Conservation (phyloP, 2,113 vertebrate genomes). For the Cinclus mexicanus region DNA sequence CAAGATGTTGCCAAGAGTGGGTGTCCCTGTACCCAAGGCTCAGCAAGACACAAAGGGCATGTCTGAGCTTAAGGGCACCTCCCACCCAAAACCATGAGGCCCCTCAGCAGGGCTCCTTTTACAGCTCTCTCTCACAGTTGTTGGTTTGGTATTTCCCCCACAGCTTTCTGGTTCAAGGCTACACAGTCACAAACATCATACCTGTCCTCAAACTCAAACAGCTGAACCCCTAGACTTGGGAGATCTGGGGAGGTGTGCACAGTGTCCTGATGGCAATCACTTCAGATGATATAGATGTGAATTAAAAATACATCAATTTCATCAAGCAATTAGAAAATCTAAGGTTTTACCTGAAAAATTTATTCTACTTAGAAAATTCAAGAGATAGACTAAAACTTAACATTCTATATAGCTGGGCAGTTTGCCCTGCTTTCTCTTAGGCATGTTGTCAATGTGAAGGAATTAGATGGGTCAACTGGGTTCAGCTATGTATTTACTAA, state of each 20-base stretch:
- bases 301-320: neutral
- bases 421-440: neutral
- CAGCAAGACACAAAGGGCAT: rapidly evolving
- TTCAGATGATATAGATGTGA: neutral
- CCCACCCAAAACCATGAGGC: rapidly evolving
- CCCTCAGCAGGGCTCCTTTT: neutral
- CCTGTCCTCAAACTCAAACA: neutral
- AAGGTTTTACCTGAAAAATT: neutral
- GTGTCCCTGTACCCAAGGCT: neutral
- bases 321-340: neutral
- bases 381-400: neutral
- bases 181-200: neutral
- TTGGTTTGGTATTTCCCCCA: rapidly evolving
- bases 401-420: neutral
- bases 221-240: neutral
- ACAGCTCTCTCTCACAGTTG: neutral
- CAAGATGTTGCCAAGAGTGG: neutral
- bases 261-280: neutral
- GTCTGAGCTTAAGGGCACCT: neutral
- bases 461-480: neutral
- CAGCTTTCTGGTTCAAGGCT: neutral
- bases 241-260: neutral
- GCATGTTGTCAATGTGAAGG: rapidly evolving
- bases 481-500: neutral
- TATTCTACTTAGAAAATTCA: neutral